These are phyloP conservation scores for Drosophila navojoa DNA, from an alignment of 1,140 invertebrate species.

Conservation along the genomic window DNA sequence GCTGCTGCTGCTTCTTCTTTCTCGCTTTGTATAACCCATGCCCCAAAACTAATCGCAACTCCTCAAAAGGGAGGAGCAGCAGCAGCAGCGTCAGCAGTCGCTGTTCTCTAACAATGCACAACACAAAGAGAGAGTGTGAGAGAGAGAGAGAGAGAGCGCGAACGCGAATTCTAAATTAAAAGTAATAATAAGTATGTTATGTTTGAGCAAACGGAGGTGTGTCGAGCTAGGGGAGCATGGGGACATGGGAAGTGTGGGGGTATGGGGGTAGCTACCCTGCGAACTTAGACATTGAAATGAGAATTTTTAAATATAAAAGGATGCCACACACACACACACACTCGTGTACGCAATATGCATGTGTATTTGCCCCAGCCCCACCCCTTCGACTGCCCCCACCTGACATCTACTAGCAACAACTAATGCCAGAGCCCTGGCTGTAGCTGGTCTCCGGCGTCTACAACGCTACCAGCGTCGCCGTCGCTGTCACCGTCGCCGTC, in stretches of 20 bases:
- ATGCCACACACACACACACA: slow-evolving; percentile 54
- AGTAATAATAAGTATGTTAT: slow-evolving; percentile 82
- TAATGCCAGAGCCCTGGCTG: slow-evolving; percentile 33
- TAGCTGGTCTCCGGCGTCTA: not conserved
- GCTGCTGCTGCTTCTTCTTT: not conserved
- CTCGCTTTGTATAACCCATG: slow-evolving; percentile 16
- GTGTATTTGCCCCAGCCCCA: slow-evolving; percentile 1
- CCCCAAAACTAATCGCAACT: slow-evolving; percentile 56
- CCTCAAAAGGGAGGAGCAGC: slow-evolving; percentile 46
- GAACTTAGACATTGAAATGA: slow-evolving; percentile 81
- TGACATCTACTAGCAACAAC: slow-evolving; percentile 71
- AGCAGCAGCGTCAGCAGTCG: slow-evolving; percentile 3
- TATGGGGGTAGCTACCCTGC: slow-evolving; percentile 11
- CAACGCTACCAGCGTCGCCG: not conserved
- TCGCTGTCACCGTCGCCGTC: not conserved
- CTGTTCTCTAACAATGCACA: slow-evolving; percentile 31
- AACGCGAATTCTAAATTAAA: slow-evolving; percentile 68
- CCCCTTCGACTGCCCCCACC: slow-evolving; percentile 9
- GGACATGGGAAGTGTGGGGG: not conserved
- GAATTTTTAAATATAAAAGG: slow-evolving; percentile 80
- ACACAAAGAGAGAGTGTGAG: slow-evolving; percentile 23
- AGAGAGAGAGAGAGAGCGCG: slow-evolving; percentile 10
- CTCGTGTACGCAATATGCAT: slow-evolving; percentile 2
- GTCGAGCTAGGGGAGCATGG: not conserved
- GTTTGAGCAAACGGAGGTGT: slow-evolving; percentile 8